Evolutionary conservation across 2,113 vertebrate species (phyloP), one percentile per base, ranked within the genome.

Genomic region (Tragelaphus buxtoni): DNA sequence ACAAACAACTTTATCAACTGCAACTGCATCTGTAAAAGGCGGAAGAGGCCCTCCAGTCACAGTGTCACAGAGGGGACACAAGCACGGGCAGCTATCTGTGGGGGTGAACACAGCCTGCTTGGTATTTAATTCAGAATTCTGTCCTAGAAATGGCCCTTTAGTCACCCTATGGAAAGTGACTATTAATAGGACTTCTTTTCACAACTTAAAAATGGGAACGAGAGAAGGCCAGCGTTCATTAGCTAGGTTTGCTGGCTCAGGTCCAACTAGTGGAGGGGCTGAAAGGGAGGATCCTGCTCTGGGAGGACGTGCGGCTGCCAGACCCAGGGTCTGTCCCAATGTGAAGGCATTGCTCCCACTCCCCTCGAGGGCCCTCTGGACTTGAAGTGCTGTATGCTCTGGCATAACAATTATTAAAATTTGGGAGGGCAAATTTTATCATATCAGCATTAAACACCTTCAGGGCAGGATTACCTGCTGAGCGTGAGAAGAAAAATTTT

Each of bases 341-440:
- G 32, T 5, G 2, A 7, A 60, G 20, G n/a, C 49, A 65, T 28
- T 24, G 13, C 18, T 63, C 45, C 24, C n/a, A 5, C 14, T 7
- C 7, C 55, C 10, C 53, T 32, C 11, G 39, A 90, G 76, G 45
- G 65, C 45, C 22, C 65, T 7, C n/a, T 80, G 53, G 91, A 80
- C 39, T 35, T 61, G 51, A 90, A 88, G 47, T 39, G 69, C 58
- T 74, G 51, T 42, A 32, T 58, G 42, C 24, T 72, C 76, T 16
- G 16, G 49, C 16, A 80, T 22, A 96, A 92, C 5, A 79, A 60
- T 74, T 90, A 83, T 65, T 60, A 90, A 88, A 93, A 92, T 4
- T 32, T 79, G 30, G 17, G 58, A 91, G 92, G 90, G 69, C n/a
- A 88, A 91, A 93, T 77, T 95, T 45, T 94, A 76, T 58, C 49